Conservation (phyloP, 2,113 vertebrate genomes). For the Scolopax mira region DNA sequence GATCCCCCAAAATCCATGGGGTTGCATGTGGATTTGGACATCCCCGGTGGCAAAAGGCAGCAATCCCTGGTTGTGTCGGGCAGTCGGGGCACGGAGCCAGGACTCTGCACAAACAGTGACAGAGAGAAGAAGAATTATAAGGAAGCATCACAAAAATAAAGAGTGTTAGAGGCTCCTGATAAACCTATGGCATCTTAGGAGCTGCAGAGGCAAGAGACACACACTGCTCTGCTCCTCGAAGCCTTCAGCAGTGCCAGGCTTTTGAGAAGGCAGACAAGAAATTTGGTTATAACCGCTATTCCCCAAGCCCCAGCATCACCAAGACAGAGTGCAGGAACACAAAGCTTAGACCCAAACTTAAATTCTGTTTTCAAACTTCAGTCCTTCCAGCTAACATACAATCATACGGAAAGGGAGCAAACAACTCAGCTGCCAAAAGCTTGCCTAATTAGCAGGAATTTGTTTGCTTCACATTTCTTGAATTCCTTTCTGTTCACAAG, state of each 20-base stretch:
- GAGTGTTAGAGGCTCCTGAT: not conserved
- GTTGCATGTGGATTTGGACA: rapidly evolving
- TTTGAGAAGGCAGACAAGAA: not conserved
- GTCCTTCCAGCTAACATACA: not conserved
- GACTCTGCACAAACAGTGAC: not conserved
- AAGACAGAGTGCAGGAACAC: not conserved
- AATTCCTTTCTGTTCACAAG: slow-evolving; percentile 44
- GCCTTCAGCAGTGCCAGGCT: not conserved
- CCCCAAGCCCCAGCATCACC: not conserved
- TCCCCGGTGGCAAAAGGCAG: not conserved
- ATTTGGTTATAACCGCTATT: not conserved
- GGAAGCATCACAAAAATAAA: not conserved
- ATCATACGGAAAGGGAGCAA: not conserved
- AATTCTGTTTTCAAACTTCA: not conserved
- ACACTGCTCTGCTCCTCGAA: not conserved
- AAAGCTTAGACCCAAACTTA: not conserved
- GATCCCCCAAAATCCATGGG: not conserved
- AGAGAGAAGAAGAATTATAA: not conserved
- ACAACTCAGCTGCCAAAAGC: slow-evolving; percentile 12
- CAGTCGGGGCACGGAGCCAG: rapidly evolving
- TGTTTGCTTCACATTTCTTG: slow-evolving; percentile 44
- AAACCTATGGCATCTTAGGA: not conserved
- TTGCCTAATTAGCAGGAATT: not conserved
- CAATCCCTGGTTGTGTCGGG: not conserved
- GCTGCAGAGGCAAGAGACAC: not conserved